These are phyloP conservation scores for Sphaerolaimus hirsutus DNA, from an alignment of 2,888 invertebrate species.

Conservation along the genomic window DNA sequence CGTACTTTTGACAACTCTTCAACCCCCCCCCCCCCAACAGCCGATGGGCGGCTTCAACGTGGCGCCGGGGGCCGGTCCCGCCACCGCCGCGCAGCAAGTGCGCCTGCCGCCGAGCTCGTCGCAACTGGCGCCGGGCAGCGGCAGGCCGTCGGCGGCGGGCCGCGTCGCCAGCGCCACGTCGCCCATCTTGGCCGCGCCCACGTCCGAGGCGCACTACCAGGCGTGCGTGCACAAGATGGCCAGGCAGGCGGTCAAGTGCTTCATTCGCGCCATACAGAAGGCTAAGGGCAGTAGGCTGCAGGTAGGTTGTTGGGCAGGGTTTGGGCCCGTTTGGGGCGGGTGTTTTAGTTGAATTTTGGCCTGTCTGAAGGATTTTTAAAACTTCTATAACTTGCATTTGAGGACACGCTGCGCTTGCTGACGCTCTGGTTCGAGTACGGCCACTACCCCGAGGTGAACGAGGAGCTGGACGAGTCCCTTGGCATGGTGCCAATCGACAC, in stretches of 20 bases:
- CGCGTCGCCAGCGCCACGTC: neutral
- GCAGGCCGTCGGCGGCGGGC: neutral
- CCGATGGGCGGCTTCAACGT: too few relatives aligned
- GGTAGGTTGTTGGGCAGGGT: too few relatives aligned
- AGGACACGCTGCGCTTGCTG: conserved; percentile 70
- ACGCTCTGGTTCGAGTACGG: conserved; percentile 87
- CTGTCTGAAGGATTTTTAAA: too few relatives aligned
- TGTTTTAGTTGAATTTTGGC: too few relatives aligned
- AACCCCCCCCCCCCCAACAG: too few relatives aligned
- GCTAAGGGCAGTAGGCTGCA: conserved; percentile 62
- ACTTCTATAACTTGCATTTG: too few relatives aligned
- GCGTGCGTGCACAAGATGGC: neutral
- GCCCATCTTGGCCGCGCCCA: neutral
- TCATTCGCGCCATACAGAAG: conserved; percentile 73
- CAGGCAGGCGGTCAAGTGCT: conserved; percentile 36
- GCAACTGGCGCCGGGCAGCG: conserved; percentile 5
- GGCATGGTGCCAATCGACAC: conserved; percentile 81
- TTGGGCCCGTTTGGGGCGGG: too few relatives aligned
- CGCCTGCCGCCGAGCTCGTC: neutral
- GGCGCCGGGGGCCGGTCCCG: neutral
- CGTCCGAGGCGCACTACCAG: neutral
- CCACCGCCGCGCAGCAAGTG: neutral
- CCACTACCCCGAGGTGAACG: conserved; percentile 64
- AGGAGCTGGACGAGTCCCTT: conserved; percentile 71
- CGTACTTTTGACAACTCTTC: too few relatives aligned